Evolutionary conservation across 2,888 invertebrate species (phyloP), one percentile per base, ranked within the genome.

Genomic region (Yponomeuta sedellus): DNA sequence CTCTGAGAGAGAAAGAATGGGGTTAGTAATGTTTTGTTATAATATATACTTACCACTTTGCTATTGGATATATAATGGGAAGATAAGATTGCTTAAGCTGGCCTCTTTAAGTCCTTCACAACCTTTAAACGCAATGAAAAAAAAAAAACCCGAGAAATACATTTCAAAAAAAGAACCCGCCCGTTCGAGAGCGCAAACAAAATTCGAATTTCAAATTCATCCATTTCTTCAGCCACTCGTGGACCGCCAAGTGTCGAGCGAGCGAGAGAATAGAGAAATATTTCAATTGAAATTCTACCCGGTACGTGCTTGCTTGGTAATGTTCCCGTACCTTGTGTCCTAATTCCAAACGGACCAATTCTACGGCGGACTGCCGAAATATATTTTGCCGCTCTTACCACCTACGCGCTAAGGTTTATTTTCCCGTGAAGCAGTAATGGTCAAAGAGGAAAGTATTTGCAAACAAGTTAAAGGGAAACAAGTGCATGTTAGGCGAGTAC

Each of bases 171-270:
- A 58, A 52, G 44, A 52, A 52, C 44, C 44, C 44, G 44, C 44
- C 16, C 58, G 22, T 58, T 58, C 58, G 58, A 58, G 58, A 61
- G 25, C 61, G 61, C 59, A 59, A 65, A 65, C 69, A 76, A 74
- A 81, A 79, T 84, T 81, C 81, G 79, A 81, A 85, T 88, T 85
- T 85, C 70, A 84, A 85, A 86, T 86, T 83, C 81, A 82, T 80
- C 78, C 79, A 82, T 80, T 80, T 80, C 79, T 79, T 75, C 72
- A 73, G 72, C 72, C 70, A 74, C 81, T 81, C 81, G 82, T 84
- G 81, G 83, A 82, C 77, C 75, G 79, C 44, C 44, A 52, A 52
- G 78, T 80, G 77, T 76, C 78, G 76, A 76, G 77, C 69, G 75
- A 75, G 80, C 78, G 75, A 80, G 85, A n/a, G 63, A 64, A 84